Base-by-base conservation (phyloP, 1,140 invertebrate genomes). In the Glomeris maerens region DNA sequence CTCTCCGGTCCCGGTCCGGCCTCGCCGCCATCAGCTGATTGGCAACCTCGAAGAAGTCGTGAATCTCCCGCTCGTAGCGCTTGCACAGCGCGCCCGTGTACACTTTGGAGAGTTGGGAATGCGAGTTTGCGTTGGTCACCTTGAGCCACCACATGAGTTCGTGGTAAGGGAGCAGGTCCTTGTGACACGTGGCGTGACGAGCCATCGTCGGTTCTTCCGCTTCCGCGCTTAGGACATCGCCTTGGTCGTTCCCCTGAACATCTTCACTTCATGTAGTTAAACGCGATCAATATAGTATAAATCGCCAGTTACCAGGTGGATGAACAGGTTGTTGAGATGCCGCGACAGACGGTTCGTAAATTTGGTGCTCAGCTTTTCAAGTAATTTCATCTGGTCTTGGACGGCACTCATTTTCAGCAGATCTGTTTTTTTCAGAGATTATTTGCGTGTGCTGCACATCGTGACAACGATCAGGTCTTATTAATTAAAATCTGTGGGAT, bases 251-350 rank as follows among this genome's bases (percentile, higher is more conserved):
- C 20, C 79, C 78, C 76, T 78, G 42, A 27, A 59, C 59, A 42
- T 7, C 41, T 42, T 4, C 20, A 7, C 17, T 42, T 5, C 5
- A 42, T 5, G 23, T 20, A 5, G 20, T 20, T 42, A 42, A 42
- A 42, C 17, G 41, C n/a, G n/a, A n/a, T n/a, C n/a, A n/a, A n/a
- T n/a, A n/a, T n/a, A n/a, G n/a, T n/a, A n/a, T n/a, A n/a, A n/a
- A n/a, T n/a, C n/a, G n/a, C 49, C 44, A 50, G 55, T 55, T 59
- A 83, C 84, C 68, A 90, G 77, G 70, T 93, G 86, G 63, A 93
- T 89, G 54, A 95, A 91, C 31, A 91, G 72, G 72, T 94, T 94
- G 62, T 91, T 94, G 14, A 96, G 69, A 68, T 94, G 86, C 29
- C 87, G 74, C 29, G 79, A 80, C 21, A 95, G 74, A 23, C 81